Conservation (phyloP, 2,797 vertebrate genomes). For the Notamacropus eugenii region DNA sequence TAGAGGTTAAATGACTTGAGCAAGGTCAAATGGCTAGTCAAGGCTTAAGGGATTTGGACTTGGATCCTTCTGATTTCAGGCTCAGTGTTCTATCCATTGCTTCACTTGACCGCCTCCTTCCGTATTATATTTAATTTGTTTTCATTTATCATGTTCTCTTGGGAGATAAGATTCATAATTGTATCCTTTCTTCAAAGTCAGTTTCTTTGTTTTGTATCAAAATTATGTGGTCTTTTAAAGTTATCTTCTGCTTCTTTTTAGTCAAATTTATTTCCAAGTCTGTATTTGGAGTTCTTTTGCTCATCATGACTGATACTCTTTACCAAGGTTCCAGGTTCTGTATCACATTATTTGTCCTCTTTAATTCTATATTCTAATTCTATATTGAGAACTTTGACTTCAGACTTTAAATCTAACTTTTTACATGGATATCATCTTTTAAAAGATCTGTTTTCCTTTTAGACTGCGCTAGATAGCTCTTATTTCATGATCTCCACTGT, state of each 20-base stretch:
- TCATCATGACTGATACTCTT: background rate
- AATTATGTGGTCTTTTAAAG: background rate
- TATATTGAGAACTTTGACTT: background rate
- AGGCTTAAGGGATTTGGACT: background rate
- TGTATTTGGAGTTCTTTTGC: background rate
- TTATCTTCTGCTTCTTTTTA: background rate
- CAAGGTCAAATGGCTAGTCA: background rate
- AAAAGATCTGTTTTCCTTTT: background rate
- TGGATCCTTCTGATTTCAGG: background rate
- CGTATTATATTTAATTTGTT: background rate
- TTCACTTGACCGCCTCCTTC: too few species aligned
- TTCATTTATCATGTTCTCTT: background rate
- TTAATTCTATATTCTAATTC: background rate
- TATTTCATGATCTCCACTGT: background rate
- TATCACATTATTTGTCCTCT: background rate
- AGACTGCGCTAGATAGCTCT: background rate
- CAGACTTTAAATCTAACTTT: background rate
- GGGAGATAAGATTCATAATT: background rate
- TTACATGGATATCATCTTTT: background rate
- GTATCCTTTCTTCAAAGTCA: background rate
- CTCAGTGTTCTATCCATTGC: background rate
- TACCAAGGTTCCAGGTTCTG: background rate
- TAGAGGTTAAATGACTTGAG: background rate
- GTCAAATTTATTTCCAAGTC: background rate
- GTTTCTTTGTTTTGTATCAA: background rate